These are phyloP conservation scores for Pseudachorutes palmiensis DNA, from an alignment of 1,140 invertebrate species.

Conservation along the genomic window DNA sequence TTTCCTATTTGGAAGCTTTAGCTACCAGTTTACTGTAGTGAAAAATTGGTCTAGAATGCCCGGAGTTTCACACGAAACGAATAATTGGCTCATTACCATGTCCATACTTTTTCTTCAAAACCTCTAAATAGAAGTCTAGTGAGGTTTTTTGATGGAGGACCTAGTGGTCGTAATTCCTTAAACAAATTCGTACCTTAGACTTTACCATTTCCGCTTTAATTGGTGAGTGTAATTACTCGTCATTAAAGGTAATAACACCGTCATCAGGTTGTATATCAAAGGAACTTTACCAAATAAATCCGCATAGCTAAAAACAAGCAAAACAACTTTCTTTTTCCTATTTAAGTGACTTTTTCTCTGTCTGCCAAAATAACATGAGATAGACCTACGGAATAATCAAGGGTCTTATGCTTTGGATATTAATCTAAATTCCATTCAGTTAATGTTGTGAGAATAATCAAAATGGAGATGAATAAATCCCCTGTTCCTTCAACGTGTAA, in stretches of 20 bases:
- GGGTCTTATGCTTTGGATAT: not conserved
- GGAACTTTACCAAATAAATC: not conserved
- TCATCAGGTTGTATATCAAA: not conserved
- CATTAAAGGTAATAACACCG: not conserved
- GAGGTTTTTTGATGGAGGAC: not conserved
- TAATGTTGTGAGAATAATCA: not conserved
- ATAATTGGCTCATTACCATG: not conserved
- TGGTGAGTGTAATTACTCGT: not conserved
- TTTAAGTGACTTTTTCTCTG: not conserved
- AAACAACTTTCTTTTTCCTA: not conserved
- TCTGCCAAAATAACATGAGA: not conserved
- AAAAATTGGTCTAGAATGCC: not conserved
- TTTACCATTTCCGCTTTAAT: not conserved
- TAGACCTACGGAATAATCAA: not conserved
- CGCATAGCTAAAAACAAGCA: not conserved
- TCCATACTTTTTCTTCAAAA: not conserved
- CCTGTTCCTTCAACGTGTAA: not conserved
- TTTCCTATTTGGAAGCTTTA: too few species aligned
- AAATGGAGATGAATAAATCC: not conserved
- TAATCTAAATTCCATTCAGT: slow-evolving; percentile 4
- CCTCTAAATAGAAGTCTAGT: not conserved
- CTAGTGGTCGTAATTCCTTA: not conserved
- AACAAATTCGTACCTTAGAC: not conserved
- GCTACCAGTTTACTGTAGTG: too few species aligned
- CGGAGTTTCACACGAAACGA: not conserved